These are phyloP conservation scores for Phalacrocorax carbo DNA, from an alignment of 2,113 vertebrate species.

Conservation along the genomic window DNA sequence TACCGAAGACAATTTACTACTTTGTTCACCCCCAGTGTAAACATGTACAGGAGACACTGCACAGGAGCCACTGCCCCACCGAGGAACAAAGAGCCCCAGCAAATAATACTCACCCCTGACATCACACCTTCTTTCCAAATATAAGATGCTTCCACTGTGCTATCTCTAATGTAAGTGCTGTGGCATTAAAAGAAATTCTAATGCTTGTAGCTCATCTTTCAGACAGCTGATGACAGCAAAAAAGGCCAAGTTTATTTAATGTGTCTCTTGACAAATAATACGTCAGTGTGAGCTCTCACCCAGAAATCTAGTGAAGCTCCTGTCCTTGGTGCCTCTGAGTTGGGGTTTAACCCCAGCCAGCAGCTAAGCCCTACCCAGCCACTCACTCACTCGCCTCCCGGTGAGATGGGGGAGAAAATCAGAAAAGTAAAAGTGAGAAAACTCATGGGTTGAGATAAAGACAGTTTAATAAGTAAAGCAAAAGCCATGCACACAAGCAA, in stretches of 20 bases:
- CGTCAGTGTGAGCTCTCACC: constrained; percentile 21
- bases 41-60: background rate
- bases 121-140: background rate
- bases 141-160: background rate
- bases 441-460: background rate
- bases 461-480: background rate
- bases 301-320: constrained; percentile 18
- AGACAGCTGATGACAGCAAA: constrained; percentile 50
- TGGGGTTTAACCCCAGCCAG: background rate
- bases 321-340: background rate
- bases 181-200: constrained; percentile 30
- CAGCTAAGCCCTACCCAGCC: background rate
- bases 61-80: background rate
- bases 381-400: background rate
- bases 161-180: background rate
- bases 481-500: background rate
- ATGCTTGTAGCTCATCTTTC: constrained; percentile 24
- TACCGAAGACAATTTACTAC: background rate
- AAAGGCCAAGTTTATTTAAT: constrained; percentile 59
- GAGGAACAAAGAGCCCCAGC: background rate
- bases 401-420: background rate
- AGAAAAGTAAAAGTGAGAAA: background rate
- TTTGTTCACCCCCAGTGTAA: background rate
- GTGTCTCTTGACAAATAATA: constrained; percentile 54
- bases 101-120: background rate